Percentiles rank a stretch among this genome's conserved stretches.
Evolutionary conservation across 2,797 vertebrate species (phyloP).

Genomic region (Tauraco hartlaubi): DNA sequence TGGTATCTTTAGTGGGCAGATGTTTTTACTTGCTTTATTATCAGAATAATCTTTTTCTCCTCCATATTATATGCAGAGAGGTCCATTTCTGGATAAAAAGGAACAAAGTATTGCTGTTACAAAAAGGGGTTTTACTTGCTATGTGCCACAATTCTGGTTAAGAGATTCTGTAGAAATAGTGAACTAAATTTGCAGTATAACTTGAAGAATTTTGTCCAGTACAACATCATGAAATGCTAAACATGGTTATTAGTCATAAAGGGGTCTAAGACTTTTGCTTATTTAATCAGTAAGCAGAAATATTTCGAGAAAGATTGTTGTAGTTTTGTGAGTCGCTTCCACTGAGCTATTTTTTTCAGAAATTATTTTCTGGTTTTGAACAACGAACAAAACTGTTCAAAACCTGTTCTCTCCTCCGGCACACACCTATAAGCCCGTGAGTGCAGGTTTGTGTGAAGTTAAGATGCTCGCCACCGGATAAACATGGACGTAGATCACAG

Average conservation of each 20-base stretch:
- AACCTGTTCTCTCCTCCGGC: background rate
- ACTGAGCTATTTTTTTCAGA: background rate
- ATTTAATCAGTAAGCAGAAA: conserved; percentile 4
- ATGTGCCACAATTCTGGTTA: background rate
- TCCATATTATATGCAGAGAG: background rate
- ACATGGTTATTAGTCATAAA: background rate
- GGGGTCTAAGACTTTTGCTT: background rate
- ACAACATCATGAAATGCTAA: background rate
- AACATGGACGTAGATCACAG: background rate
- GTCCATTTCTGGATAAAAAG: background rate
- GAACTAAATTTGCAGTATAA: background rate
- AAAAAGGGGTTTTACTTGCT: background rate
- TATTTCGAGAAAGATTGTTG: background rate
- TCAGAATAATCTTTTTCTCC: background rate
- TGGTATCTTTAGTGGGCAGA: background rate
- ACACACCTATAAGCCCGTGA: background rate
- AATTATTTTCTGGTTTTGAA: background rate
- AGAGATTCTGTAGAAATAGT: background rate
- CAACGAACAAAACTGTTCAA: background rate
- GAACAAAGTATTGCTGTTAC: background rate
- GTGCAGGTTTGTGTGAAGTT: background rate
- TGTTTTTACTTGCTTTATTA: conserved; percentile 1
- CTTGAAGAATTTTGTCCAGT: background rate
- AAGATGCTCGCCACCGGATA: background rate
- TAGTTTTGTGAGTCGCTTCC: background rate